Evolutionary conservation across 2,888 invertebrate species (phyloP).

Genomic region (Parnassius mnemosyne): DNA sequence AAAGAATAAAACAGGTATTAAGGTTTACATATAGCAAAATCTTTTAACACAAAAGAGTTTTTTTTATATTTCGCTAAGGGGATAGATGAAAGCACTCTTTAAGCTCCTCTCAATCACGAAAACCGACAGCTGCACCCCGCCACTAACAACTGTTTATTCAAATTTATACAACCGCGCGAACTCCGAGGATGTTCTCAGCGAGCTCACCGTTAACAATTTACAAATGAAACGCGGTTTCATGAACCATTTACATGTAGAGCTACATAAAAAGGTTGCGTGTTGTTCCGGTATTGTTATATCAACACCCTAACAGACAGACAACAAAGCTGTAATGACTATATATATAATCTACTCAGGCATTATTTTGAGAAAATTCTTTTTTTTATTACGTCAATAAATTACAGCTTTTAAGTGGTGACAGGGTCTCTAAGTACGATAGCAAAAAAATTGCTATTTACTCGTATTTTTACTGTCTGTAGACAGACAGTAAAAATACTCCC

Average conservation of each 20-base stretch:
- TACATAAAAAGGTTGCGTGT: background rate
- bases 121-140: constrained; percentile 35
- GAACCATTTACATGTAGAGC: constrained; percentile 20
- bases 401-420: too few species aligned
- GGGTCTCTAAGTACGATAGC: too few species aligned
- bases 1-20: constrained; percentile 9
- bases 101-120: constrained; percentile 11
- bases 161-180: constrained; percentile 65
- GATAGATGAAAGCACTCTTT: constrained; percentile 23
- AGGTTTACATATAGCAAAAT: constrained; percentile 13
- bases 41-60: constrained; percentile 29
- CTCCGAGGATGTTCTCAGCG: constrained; percentile 53
- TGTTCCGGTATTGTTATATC: background rate
- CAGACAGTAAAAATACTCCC: too few species aligned
- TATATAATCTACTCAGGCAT: too few species aligned
- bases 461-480: too few species aligned
- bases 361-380: too few species aligned
- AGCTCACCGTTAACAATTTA: constrained; percentile 63
- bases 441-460: too few species aligned
- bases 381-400: too few species aligned
- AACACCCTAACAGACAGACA: background rate
- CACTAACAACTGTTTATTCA: constrained; percentile 55
- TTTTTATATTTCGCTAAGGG: constrained; percentile 18
- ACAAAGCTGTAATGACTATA: too few species aligned
- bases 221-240: constrained; percentile 62